Evolutionary conservation across 2,888 invertebrate species (phyloP), one percentile per base, ranked within the genome.

Genomic region (Diogma glabrata): DNA sequence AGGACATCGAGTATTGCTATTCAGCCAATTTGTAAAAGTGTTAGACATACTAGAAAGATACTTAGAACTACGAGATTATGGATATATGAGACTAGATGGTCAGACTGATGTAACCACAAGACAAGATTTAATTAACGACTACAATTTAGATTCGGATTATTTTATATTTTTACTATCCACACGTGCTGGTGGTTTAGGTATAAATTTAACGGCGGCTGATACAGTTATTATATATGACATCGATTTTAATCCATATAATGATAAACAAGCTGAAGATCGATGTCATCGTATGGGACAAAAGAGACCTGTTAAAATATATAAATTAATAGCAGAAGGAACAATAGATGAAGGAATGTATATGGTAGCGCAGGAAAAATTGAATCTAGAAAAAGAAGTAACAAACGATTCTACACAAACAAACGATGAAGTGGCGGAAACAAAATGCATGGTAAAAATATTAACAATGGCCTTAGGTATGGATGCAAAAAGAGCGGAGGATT

Each of bases 241-340:
- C 49, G 97, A 97, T 74, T 95, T 93, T 68, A 97, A 97, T 73
- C 96, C 96, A 0, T 95, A 96, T 70, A 96, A 96, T 67, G 96
- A 97, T 68, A 95, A 94, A 69, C 94, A 95, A 71, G 96, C 96
- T 0, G 95, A 96, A 67, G 96, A 97, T 72, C 75, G 85, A 56
- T 84, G 84, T 64, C 85, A 86, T 65, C 72, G 85, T 23, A 79
- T 86, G 78, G 85, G 85, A 0, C 85, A 86, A 63, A 79, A 75
- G 2, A 85, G 87, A 57, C 85, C 88, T 0, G 96, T 97, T 7
- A 81, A 76, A 33, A 88, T 96, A 54, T 84, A 89, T 66, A 78
- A 93, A 60, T 73, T 96, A 49, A 75, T 97, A 54, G 82, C 87
- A 54, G 78, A 86, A 60, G 84, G 83, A 50, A 91, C 93, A 10